Evolutionary conservation across 2,888 invertebrate genomes (phyloP).

Genomic region (Dicranocentrus wangi): DNA sequence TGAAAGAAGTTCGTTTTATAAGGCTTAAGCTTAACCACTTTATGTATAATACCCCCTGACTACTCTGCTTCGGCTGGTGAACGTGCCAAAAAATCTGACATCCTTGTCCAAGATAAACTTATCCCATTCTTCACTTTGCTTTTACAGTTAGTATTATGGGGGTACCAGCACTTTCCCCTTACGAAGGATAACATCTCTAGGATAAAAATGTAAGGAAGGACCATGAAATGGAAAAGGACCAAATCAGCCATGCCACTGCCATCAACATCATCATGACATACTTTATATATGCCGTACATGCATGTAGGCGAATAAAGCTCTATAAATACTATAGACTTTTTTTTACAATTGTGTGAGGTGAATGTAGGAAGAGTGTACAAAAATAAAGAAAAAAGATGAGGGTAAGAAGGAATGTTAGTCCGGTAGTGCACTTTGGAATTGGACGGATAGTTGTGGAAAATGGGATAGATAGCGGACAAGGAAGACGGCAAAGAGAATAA

Average conservation of each 20-base stretch:
- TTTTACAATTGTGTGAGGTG: slow-evolving; percentile 2
- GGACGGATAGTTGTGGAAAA: slow-evolving; percentile 28
- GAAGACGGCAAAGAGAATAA: neutral
- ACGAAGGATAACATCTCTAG: neutral
- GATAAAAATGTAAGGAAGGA: neutral
- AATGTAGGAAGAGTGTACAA: neutral
- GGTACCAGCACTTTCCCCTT: neutral
- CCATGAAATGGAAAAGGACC: slow-evolving; percentile 38
- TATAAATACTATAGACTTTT: neutral
- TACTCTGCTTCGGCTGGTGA: slow-evolving; percentile 49
- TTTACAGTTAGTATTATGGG: neutral
- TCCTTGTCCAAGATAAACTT: slow-evolving; percentile 59
- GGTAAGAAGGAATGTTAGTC: slow-evolving; percentile 1
- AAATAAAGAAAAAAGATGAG: slow-evolving; percentile 8
- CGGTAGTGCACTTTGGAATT: neutral
- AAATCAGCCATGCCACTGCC: slow-evolving; percentile 37
- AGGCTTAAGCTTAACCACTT: slow-evolving; percentile 53
- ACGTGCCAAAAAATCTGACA: slow-evolving; percentile 59
- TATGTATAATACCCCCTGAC: slow-evolving; percentile 39
- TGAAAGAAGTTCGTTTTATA: slow-evolving; percentile 23
- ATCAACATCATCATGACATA: neutral
- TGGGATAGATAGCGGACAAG: slow-evolving; percentile 10
- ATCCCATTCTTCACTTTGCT: slow-evolving; percentile 54
- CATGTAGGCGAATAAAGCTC: neutral
- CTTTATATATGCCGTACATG: neutral